Conservation (phyloP, 1,140 invertebrate species). For the Ladona fulva region DNA sequence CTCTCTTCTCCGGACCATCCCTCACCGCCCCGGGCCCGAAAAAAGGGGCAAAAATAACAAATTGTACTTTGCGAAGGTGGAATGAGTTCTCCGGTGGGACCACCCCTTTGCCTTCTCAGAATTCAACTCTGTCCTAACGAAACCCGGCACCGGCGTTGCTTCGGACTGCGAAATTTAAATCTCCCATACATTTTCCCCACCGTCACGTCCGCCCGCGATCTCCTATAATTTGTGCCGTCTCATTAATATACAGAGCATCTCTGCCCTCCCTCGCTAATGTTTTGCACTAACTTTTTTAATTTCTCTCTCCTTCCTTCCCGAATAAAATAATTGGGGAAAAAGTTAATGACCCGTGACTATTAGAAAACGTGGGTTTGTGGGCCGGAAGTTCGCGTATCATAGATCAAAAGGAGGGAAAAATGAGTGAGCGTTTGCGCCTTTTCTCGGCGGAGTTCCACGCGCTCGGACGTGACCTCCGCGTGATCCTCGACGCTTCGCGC, state of each 20-base stretch:
- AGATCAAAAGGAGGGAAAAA: not conserved
- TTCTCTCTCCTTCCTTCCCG: not conserved
- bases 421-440: too few relatives aligned
- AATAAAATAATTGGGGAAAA: conserved; percentile 4
- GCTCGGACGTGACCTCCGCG: too few relatives aligned
- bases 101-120: not conserved
- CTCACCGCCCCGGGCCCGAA: not conserved
- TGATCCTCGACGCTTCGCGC: too few relatives aligned
- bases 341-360: conserved; percentile 9
- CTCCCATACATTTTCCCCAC: not conserved
- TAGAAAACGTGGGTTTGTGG: not conserved
- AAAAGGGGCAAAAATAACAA: not conserved
- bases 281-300: not conserved
- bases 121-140: conserved; percentile 6
- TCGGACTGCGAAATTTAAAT: not conserved
- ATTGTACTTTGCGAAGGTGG: conserved; percentile 1
- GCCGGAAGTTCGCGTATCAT: not conserved
- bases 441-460: too few relatives aligned
- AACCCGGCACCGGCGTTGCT: not conserved
- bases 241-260: not conserved
- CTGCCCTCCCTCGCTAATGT: not conserved
- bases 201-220: not conserved
- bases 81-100: not conserved
- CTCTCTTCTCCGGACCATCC: too few relatives aligned
- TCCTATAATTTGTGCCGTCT: not conserved